phyloP scores from a whole-genome alignment of 2,888 invertebrate genomes.

The Acronicta aceris region DNA sequence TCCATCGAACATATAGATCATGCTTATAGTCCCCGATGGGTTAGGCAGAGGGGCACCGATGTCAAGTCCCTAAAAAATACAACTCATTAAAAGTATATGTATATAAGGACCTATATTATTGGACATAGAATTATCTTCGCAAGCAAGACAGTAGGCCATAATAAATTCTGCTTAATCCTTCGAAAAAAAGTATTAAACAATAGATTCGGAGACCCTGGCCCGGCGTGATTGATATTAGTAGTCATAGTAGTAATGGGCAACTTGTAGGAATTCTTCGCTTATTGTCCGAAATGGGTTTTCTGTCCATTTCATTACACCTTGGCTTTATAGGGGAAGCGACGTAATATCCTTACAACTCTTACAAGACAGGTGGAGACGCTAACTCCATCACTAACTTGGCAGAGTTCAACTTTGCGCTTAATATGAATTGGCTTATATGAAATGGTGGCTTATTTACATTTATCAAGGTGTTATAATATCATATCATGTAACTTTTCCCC shows the following conservation, averaged over 20 bases:
- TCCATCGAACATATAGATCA: not conserved
- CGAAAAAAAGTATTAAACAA: no score
- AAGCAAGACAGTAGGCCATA: no score
- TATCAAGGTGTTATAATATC: not conserved
- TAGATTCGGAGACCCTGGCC: no score
- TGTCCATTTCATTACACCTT: not conserved
- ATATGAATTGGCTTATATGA: slow-evolving; percentile 2
- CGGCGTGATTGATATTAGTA: no score
- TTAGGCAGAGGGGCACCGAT: not conserved
- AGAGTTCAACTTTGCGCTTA: slow-evolving; percentile 18
- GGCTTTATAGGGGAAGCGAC: slow-evolving; percentile 14
- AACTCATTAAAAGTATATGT: no score
- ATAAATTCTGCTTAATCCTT: no score
- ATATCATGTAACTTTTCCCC: not conserved
- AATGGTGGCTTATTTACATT: not conserved
- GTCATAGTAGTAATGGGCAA: no score
- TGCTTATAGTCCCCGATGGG: not conserved
- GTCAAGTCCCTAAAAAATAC: no score
- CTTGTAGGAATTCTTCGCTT: no score
- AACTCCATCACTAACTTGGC: slow-evolving; percentile 28
- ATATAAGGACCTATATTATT: no score
- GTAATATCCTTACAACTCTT: slow-evolving; percentile 34
- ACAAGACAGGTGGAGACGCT: slow-evolving; percentile 24
- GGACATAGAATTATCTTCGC: no score
- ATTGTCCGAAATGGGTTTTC: slow-evolving; percentile 6